Evolutionary conservation across 2,113 vertebrate genomes (phyloP).

Genomic region (Chloroceryle aenea): DNA sequence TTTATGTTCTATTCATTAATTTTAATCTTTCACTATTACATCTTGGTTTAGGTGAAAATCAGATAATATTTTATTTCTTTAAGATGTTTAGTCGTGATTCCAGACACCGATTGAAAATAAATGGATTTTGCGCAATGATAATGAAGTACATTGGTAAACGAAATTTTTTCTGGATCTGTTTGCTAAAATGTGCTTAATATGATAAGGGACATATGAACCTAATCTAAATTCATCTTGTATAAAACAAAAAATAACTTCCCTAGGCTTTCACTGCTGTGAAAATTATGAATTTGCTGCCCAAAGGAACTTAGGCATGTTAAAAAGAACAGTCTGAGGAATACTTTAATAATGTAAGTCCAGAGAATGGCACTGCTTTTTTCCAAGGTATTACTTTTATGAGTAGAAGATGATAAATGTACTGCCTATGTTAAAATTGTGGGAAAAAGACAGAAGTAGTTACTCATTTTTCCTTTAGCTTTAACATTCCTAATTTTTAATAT

Average conservation of each 20-base stretch:
- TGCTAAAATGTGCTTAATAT: background rate
- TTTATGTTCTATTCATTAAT: background rate
- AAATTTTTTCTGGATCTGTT: background rate
- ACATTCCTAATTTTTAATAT: background rate
- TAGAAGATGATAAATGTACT: background rate
- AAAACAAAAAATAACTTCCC: background rate
- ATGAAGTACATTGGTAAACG: background rate
- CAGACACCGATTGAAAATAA: background rate
- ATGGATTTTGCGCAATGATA: background rate
- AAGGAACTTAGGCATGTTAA: background rate
- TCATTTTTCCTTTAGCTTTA: background rate
- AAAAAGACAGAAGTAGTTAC: background rate
- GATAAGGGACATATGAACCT: background rate
- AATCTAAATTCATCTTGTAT: background rate
- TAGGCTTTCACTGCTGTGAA: background rate
- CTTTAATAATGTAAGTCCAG: background rate
- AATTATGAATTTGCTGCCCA: background rate
- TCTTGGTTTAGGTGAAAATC: background rate
- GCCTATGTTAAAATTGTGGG: background rate
- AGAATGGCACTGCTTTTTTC: background rate
- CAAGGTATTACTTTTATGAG: background rate
- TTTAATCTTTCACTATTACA: background rate
- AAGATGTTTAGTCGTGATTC: background rate
- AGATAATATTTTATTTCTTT: background rate
- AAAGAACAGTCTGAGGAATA: background rate